Percentiles rank a stretch among this genome's conserved stretches.
phyloP scores from a whole-genome alignment of 2,888 invertebrate species.

The Mechanitis messenoides region DNA sequence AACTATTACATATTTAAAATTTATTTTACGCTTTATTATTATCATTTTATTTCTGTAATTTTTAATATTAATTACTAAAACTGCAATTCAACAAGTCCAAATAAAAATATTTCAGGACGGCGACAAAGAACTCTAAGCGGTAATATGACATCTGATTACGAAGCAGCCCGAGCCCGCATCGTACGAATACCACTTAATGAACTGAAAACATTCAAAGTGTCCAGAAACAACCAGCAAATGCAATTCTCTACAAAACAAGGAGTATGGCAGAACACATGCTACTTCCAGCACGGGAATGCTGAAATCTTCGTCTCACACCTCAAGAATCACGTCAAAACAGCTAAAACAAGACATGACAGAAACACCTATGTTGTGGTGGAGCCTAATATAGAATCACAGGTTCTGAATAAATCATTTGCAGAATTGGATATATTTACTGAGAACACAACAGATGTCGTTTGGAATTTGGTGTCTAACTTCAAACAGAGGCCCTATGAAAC shows the following conservation, averaged over 20 bases:
- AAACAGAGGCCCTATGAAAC: constrained; percentile 85
- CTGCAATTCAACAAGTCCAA: too few relatives aligned
- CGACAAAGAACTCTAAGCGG: constrained; percentile 79
- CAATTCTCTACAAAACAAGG: constrained; percentile 64
- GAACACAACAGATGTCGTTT: constrained; percentile 80
- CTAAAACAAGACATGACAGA: constrained; percentile 83
- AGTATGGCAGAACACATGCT: constrained; percentile 86
- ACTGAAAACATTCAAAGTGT: constrained; percentile 60
- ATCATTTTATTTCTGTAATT: too few relatives aligned
- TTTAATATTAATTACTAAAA: too few relatives aligned
- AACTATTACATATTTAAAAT: too few relatives aligned
- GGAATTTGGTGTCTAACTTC: constrained; percentile 74
- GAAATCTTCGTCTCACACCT: constrained; percentile 82
- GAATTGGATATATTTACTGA: constrained; percentile 89
- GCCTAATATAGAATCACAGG: constrained; percentile 77
- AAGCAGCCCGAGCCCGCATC: constrained; percentile 60
- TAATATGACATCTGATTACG: constrained; percentile 67
- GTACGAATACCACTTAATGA: constrained; percentile 61
- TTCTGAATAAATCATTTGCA: constrained; percentile 89
- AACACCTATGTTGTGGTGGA: constrained; percentile 80
- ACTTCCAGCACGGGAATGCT: constrained; percentile 92
- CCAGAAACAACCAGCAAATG: constrained; percentile 64
- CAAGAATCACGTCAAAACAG: constrained; percentile 79
- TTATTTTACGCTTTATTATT: too few relatives aligned
- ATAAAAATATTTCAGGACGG: constrained; percentile 62